These are phyloP conservation scores for Amaurobius ferox DNA, from an alignment of 2,888 invertebrate species.

Conservation along the genomic window DNA sequence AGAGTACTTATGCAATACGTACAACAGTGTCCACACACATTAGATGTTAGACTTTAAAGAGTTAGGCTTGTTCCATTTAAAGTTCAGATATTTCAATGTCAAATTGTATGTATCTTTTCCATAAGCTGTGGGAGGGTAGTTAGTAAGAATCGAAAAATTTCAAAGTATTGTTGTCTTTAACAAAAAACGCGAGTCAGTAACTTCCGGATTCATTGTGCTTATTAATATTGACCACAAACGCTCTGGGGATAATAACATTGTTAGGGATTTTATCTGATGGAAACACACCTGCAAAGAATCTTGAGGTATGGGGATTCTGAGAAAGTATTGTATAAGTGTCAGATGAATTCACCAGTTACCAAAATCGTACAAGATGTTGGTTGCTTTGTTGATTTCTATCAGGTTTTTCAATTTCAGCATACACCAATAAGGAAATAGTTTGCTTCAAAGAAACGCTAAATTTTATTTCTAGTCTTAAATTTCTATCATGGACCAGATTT, in stretches of 20 bases:
- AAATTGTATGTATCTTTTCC: conserved; percentile 8
- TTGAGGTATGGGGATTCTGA: not conserved
- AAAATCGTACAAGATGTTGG: too few relatives aligned
- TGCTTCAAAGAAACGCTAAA: not conserved
- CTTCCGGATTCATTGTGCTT: conserved; percentile 21
- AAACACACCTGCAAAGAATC: conserved; percentile 29
- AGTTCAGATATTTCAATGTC: not conserved
- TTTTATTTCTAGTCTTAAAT: not conserved
- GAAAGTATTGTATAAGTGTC: conserved; percentile 18
- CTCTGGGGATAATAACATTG: conserved; percentile 4
- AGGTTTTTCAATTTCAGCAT: not conserved
- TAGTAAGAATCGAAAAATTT: conserved; percentile 54
- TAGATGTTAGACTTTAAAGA: conserved; percentile 19
- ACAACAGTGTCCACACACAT: conserved; percentile 39
- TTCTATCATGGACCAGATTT: not conserved
- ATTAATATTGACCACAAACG: conserved; percentile 36
- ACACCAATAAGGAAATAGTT: not conserved
- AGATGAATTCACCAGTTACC: conserved; percentile 13
- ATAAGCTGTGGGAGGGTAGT: conserved; percentile 20
- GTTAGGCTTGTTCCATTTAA: not conserved
- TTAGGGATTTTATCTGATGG: conserved; percentile 21
- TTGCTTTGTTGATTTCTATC: too few relatives aligned
- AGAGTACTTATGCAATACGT: conserved; percentile 11
- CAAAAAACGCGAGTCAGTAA: conserved; percentile 47
- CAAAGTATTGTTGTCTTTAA: not conserved